Conservation (phyloP, 2,113 vertebrate species). For the Telmatochromis sp. region DNA sequence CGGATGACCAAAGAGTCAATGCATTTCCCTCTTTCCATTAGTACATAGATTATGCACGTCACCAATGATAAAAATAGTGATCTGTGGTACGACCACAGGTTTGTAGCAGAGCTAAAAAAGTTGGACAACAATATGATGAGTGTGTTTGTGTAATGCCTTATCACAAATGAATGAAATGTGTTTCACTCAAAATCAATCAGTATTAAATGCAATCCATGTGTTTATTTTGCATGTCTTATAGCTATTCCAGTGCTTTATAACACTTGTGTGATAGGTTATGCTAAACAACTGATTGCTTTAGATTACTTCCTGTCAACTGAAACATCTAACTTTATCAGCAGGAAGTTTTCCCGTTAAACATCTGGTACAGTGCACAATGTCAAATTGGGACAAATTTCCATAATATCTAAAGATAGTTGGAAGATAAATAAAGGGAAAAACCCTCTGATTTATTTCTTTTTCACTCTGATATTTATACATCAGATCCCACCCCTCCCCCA, state of each 20-base stretch:
- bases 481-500: not conserved
- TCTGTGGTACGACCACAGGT: not conserved
- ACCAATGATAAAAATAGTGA: not conserved
- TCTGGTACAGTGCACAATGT: not conserved
- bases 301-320: not conserved
- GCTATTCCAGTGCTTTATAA: not conserved
- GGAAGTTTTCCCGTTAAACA: not conserved
- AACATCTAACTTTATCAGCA: not conserved
- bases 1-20: not conserved
- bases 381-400: not conserved
- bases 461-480: not conserved
- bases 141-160: not conserved
- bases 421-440: not conserved
- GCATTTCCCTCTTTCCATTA: not conserved
- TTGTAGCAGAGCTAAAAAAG: not conserved
- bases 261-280: not conserved
- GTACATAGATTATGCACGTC: not conserved
- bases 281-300: not conserved
- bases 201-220: not conserved
- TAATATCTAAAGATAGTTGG: not conserved
- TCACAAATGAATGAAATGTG: not conserved
- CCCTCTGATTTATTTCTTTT: not conserved
- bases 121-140: not conserved
- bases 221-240: not conserved
- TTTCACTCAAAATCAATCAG: not conserved